Percentiles rank a stretch among this genome's conserved stretches.
These are phyloP conservation scores for Hydrophis major DNA, from an alignment of 2,797 vertebrate species.

Conservation along the genomic window DNA sequence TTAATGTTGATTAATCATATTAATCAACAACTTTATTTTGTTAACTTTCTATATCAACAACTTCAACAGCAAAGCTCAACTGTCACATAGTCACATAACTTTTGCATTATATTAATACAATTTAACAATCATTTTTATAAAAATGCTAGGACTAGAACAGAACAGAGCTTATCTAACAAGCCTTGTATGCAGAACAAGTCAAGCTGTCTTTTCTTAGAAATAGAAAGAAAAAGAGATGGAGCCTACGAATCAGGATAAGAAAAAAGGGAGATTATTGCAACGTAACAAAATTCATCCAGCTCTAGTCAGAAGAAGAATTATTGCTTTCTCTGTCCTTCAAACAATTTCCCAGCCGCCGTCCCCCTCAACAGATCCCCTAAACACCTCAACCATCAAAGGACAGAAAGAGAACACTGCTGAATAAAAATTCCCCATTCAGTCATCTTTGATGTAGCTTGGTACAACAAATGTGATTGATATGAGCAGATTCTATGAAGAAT, in stretches of 20 bases:
- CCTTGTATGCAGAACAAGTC: background rate
- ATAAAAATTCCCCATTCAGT: conserved; percentile 5
- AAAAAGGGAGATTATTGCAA: conserved; percentile 5
- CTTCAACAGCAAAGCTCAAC: background rate
- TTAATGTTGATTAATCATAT: background rate
- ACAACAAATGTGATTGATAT: conserved; percentile 8
- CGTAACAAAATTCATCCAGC: conserved; percentile 18
- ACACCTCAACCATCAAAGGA: background rate
- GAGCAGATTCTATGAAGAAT: conserved; percentile 11
- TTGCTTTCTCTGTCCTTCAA: conserved; percentile 17
- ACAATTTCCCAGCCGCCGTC: background rate
- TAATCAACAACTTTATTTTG: background rate
- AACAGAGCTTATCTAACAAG: background rate
- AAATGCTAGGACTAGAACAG: background rate
- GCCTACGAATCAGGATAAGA: background rate
- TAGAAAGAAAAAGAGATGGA: background rate
- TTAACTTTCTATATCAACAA: background rate
- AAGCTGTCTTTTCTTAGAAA: background rate
- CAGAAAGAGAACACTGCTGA: background rate
- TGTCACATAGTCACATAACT: background rate
- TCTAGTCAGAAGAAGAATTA: conserved; percentile 8
- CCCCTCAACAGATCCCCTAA: background rate
- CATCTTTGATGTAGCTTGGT: conserved; percentile 20
- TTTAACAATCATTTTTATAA: conserved; percentile 5
- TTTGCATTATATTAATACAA: background rate